Conservation (phyloP, 2,797 vertebrate genomes). For the Diglossa cyanea region DNA sequence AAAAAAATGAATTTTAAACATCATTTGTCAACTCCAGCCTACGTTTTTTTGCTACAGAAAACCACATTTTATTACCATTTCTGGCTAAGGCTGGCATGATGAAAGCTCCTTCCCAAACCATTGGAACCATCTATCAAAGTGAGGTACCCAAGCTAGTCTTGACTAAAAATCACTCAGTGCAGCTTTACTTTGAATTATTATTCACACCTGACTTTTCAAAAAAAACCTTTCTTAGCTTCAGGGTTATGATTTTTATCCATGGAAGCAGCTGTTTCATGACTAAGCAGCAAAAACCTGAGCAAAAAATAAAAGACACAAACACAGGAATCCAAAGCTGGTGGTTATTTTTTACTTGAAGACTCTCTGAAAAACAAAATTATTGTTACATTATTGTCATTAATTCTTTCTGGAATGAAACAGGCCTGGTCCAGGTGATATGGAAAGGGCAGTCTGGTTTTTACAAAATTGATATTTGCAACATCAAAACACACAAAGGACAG, state of each 20-base stretch:
- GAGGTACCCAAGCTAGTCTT: neutral
- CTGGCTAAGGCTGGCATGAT: neutral
- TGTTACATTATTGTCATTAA: neutral
- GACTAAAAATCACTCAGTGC: neutral
- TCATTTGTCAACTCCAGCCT: neutral
- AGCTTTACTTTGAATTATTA: neutral
- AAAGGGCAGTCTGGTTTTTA: neutral
- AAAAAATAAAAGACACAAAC: neutral
- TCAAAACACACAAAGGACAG: neutral
- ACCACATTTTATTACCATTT: neutral
- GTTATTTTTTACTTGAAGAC: slow-evolving; percentile 12
- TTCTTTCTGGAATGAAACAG: neutral
- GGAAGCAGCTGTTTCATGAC: neutral
- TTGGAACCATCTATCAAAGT: neutral
- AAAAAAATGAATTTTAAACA: neutral
- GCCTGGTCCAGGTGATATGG: neutral
- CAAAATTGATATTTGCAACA: neutral
- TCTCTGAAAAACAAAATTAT: neutral
- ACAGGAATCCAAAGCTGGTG: neutral
- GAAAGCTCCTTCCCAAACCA: neutral
- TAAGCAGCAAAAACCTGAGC: neutral
- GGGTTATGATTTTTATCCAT: neutral
- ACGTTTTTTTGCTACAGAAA: neutral
- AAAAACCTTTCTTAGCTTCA: neutral
- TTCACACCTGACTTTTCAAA: neutral